A percentile compares a stretch with the other conserved stretches of the same genome.
phyloP scores from a whole-genome alignment of 2,113 vertebrate genomes.

The Helogale parvula region DNA sequence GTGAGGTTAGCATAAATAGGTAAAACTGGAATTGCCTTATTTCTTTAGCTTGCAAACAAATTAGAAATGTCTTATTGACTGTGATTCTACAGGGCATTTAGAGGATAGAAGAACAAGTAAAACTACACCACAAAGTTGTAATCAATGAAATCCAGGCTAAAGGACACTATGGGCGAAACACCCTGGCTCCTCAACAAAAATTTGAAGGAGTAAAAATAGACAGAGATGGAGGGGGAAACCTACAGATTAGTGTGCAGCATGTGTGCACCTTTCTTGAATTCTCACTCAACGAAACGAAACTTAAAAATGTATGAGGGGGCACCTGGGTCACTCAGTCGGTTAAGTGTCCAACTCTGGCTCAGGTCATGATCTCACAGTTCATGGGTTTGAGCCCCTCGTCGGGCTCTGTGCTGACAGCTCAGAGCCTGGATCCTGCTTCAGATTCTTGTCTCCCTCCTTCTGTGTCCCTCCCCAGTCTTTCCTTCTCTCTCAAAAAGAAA shows the following conservation, averaged over 20 bases:
- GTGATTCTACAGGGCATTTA: background rate
- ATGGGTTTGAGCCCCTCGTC: no score
- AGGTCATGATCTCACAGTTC: no score
- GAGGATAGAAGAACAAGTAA: background rate
- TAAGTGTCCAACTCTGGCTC: no score
- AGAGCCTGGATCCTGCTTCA: no score
- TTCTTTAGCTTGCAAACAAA: conserved; percentile 42
- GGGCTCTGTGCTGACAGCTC: no score
- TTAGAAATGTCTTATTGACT: background rate
- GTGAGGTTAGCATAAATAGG: background rate
- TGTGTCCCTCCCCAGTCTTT: no score
- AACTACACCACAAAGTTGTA: background rate
- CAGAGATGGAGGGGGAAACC: background rate
- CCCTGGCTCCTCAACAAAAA: background rate
- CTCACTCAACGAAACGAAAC: background rate
- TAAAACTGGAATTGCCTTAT: background rate
- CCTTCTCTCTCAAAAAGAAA: no score
- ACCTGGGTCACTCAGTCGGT: no score
- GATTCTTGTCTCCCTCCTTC: no score
- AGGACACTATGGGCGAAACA: background rate
- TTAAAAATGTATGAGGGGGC: background rate
- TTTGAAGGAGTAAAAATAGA: background rate
- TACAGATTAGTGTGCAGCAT: background rate
- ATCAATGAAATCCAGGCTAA: background rate
- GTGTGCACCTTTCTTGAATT: background rate